These are phyloP conservation scores for Mus pahari DNA, from an alignment of 2,113 vertebrate genomes.

Conservation along the genomic window DNA sequence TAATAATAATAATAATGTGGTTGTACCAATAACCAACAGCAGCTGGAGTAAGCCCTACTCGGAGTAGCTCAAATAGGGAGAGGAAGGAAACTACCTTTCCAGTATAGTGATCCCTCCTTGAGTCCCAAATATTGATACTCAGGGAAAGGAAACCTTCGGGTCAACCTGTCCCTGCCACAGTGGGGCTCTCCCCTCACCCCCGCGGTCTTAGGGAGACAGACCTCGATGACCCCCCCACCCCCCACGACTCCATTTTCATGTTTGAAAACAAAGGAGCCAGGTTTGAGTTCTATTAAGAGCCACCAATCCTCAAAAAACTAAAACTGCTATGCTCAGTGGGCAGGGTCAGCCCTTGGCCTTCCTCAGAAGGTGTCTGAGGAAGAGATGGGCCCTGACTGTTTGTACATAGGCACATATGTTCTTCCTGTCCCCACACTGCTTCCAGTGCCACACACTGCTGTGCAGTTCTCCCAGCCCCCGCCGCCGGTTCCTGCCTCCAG, in stretches of 20 bases:
- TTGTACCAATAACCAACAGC: too few relatives aligned
- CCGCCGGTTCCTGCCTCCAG: not conserved
- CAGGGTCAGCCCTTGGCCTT: not conserved
- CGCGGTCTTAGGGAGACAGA: not conserved
- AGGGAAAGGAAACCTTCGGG: not conserved
- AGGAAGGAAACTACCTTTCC: not conserved
- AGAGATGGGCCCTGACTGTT: fast-evolving
- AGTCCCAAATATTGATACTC: not conserved
- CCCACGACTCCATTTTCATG: not conserved
- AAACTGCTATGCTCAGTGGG: not conserved
- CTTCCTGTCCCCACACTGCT: not conserved
- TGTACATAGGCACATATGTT: not conserved
- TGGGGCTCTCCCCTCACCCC: not conserved
- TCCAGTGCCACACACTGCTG: not conserved
- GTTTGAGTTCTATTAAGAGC: not conserved
- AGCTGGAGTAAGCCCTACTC: too few relatives aligned
- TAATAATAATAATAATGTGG: too few relatives aligned
- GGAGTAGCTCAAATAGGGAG: not conserved
- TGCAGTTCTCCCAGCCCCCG: not conserved
- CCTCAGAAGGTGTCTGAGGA: too few relatives aligned
- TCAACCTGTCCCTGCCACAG: not conserved
- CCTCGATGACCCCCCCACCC: fast-evolving
- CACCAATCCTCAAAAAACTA: not conserved
- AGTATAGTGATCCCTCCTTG: not conserved
- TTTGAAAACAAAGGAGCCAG: not conserved